phyloP scores from a whole-genome alignment of 2,888 invertebrate genomes.

The Rhagium mordax region DNA sequence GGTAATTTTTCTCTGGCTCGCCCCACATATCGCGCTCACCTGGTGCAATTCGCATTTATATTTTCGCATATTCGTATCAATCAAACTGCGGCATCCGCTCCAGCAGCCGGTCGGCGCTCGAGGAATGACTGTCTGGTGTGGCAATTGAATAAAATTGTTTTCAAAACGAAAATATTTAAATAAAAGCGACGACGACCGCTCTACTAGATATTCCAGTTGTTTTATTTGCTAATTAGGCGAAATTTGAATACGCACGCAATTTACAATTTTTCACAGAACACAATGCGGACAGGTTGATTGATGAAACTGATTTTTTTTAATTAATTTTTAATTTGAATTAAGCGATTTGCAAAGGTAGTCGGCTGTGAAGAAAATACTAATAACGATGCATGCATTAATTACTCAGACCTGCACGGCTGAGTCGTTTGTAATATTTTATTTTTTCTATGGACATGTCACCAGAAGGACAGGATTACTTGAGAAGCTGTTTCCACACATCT shows the following conservation, averaged over 20 bases:
- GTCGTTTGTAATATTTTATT: neutral
- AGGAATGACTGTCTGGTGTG: constrained; percentile 12
- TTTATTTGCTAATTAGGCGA: neutral
- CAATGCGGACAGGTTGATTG: neutral
- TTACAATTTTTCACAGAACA: neutral
- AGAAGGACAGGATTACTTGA: too few relatives aligned
- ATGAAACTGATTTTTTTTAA: neutral
- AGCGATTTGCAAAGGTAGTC: neutral
- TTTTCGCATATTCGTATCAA: constrained; percentile 16
- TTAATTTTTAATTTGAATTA: neutral
- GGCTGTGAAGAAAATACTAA: neutral
- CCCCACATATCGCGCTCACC: neutral
- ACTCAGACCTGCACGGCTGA: neutral
- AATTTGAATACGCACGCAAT: neutral
- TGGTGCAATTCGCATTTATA: constrained; percentile 15
- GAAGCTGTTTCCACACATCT: too few relatives aligned
- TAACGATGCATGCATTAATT: neutral
- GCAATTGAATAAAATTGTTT: constrained; percentile 2
- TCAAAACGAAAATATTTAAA: neutral
- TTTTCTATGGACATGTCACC: too few relatives aligned
- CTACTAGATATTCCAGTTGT: neutral
- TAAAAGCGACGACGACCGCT: neutral
- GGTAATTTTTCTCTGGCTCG: neutral
- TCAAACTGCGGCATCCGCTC: constrained; percentile 8
- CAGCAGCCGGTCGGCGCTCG: constrained; percentile 1